These are phyloP conservation scores for Dryocosmus kuriphilus DNA, from an alignment of 2,888 invertebrate species.

Conservation along the genomic window DNA sequence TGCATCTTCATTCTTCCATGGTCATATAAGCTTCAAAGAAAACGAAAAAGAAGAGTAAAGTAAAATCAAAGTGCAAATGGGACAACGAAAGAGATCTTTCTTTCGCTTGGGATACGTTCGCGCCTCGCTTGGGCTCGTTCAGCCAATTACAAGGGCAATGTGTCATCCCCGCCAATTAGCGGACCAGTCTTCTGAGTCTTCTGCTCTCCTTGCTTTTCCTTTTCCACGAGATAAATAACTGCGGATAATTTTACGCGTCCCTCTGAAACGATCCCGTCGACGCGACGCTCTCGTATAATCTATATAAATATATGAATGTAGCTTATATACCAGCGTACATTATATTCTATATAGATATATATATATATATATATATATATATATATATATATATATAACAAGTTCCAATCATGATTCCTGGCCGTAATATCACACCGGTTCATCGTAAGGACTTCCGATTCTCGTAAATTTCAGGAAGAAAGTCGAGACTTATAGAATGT, in stretches of 20 bases:
- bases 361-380: too few species aligned
- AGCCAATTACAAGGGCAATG: conserved; percentile 74
- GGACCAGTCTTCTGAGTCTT: conserved; percentile 48
- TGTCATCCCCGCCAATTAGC: conserved; percentile 77
- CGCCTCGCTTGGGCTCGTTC: conserved; percentile 68
- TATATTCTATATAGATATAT: conserved; percentile 1
- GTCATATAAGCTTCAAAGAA: not conserved
- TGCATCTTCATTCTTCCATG: too few species aligned
- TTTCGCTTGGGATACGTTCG: conserved; percentile 12
- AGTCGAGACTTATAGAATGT: not conserved
- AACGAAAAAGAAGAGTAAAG: not conserved
- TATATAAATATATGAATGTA: not conserved
- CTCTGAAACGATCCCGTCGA: conserved; percentile 60
- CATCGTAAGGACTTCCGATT: not conserved
- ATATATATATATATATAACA: too few species aligned
- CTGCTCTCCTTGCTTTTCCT: conserved; percentile 47
- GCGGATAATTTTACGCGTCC: conserved; percentile 72
- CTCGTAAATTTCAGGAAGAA: not conserved
- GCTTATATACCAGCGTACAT: not conserved
- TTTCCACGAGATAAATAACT: conserved; percentile 60
- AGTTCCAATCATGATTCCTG: not conserved
- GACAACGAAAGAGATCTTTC: conserved; percentile 1
- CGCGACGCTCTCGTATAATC: conserved; percentile 57
- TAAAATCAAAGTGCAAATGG: conserved; percentile 7
- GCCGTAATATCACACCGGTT: not conserved